Conservation (phyloP, 2,113 vertebrate species). For the Caranx ignobilis region DNA sequence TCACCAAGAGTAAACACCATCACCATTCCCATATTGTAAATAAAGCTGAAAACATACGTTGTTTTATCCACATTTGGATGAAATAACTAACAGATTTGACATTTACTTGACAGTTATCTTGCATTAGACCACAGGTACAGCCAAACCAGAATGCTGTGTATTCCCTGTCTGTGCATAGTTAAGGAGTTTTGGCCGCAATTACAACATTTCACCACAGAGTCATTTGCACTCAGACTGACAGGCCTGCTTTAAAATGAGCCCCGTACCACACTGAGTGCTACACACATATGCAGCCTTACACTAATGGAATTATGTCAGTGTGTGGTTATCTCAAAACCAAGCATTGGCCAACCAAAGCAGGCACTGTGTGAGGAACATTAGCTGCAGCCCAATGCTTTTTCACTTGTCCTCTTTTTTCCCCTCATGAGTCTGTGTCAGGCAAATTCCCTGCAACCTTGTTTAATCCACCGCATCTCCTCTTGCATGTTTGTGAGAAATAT, state of each 20-base stretch:
- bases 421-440: slow-evolving; percentile 6
- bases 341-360: slow-evolving; percentile 21
- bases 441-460: neutral
- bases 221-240: slow-evolving; percentile 22
- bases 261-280: neutral
- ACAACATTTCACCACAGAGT: slow-evolving; percentile 9
- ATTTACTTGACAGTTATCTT: neutral
- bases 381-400: slow-evolving; percentile 31
- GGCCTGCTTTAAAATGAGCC: slow-evolving; percentile 30
- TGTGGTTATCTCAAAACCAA: slow-evolving; percentile 35
- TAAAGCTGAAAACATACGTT: neutral
- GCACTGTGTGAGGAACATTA: slow-evolving; percentile 22
- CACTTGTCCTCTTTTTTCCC: slow-evolving; percentile 17
- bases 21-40: neutral
- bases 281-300: neutral
- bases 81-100: neutral
- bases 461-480: slow-evolving; percentile 22
- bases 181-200: slow-evolving; percentile 22
- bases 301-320: slow-evolving; percentile 50
- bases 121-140: neutral
- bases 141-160: neutral
- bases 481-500: slow-evolving; percentile 23
- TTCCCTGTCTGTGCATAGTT: neutral
- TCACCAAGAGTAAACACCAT: neutral
- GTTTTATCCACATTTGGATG: neutral